Evolutionary conservation across 2,888 invertebrate species (phyloP).

Genomic region (Gandaritis pyraliata): DNA sequence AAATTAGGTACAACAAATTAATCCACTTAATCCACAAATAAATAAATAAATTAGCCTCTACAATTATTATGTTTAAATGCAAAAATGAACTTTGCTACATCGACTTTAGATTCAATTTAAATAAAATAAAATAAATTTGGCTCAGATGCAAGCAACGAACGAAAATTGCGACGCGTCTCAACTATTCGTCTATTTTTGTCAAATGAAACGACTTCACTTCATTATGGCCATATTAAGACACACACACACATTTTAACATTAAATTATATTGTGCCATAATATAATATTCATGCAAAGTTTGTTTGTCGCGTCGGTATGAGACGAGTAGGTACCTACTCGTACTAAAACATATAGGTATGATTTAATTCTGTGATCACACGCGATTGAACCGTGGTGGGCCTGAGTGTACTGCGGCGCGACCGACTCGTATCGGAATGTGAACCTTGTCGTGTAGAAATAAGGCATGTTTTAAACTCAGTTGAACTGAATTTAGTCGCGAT

Average conservation of each 20-base stretch:
- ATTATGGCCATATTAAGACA: too few species aligned
- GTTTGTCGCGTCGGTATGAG: background rate
- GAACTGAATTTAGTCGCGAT: slow-evolving; percentile 14
- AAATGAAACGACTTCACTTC: background rate
- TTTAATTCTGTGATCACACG: slow-evolving; percentile 3
- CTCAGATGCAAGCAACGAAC: too few species aligned
- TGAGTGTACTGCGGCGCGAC: slow-evolving; percentile 10
- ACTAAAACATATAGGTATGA: background rate
- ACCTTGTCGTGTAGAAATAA: slow-evolving; percentile 15
- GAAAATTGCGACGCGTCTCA: too few species aligned
- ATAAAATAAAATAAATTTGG: too few species aligned
- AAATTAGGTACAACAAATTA: background rate
- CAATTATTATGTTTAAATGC: background rate
- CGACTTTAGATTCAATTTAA: background rate
- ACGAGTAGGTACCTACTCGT: background rate
- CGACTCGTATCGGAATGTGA: slow-evolving; percentile 9
- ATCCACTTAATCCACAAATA: too few species aligned
- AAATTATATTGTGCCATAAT: background rate
- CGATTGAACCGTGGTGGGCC: slow-evolving; percentile 4
- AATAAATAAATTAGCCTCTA: too few species aligned
- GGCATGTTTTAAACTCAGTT: slow-evolving; percentile 9
- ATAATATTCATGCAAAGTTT: slow-evolving; percentile 1
- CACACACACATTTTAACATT: background rate
- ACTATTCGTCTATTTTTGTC: background rate
- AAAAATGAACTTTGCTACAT: background rate